Percentiles rank a stretch among this genome's conserved stretches.
phyloP scores from a whole-genome alignment of 2,113 vertebrate genomes.

The Aptenodytes forsteri region DNA sequence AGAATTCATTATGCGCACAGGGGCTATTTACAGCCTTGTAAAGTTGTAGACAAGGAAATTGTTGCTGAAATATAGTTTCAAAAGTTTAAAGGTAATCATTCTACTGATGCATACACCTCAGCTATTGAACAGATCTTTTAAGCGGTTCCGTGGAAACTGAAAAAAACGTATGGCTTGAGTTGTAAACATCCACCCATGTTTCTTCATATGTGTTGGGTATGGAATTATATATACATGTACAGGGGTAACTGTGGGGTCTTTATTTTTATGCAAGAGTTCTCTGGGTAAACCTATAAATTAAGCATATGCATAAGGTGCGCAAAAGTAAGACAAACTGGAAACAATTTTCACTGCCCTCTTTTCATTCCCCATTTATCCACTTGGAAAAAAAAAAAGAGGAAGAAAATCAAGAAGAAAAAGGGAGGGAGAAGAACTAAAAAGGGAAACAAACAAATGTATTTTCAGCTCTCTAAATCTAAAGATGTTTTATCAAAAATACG shows the following conservation, averaged over 20 bases:
- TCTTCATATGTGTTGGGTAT: background rate
- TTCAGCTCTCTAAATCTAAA: background rate
- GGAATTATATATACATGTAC: background rate
- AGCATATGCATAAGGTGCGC: background rate
- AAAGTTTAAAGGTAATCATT: conserved; percentile 66
- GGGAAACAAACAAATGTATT: accelerated
- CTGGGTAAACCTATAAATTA: background rate
- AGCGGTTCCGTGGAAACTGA: background rate
- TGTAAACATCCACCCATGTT: background rate
- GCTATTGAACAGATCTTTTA: conserved; percentile 34
- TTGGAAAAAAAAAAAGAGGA: background rate
- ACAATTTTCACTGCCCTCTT: background rate
- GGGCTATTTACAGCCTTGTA: conserved; percentile 73
- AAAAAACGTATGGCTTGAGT: background rate
- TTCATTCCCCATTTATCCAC: background rate
- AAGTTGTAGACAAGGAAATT: conserved; percentile 79
- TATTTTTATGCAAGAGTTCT: background rate
- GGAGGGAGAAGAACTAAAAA: background rate
- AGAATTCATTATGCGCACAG: conserved; percentile 73
- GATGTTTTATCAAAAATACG: background rate
- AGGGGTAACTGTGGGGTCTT: background rate
- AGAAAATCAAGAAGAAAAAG: background rate
- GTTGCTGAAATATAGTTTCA: conserved; percentile 68
- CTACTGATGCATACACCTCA: conserved; percentile 28
- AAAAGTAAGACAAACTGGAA: background rate